Conservation (phyloP, 2,113 vertebrate genomes). For the Carollia perspicillata region DNA sequence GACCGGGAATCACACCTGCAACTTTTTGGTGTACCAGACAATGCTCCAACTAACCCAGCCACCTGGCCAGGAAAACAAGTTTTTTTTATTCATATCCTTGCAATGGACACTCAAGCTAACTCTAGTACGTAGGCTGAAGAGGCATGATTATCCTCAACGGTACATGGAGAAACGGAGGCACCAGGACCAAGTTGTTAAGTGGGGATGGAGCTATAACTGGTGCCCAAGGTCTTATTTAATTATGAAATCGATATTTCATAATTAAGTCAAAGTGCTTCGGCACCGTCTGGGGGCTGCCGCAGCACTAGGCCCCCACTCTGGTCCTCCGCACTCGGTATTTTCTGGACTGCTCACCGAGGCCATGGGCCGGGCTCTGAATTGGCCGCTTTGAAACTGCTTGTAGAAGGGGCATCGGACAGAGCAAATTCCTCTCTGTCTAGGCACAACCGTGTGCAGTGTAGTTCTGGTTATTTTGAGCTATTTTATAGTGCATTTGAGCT, state of each 20-base stretch:
- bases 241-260: neutral
- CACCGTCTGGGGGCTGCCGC: neutral
- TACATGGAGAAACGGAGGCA: neutral
- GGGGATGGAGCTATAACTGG: neutral
- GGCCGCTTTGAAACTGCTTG: neutral
- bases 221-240: neutral
- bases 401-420: neutral
- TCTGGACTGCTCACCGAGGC: neutral
- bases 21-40: too few species aligned
- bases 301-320: neutral
- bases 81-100: neutral
- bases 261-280: neutral
- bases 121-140: neutral
- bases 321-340: neutral
- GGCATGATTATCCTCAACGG: neutral
- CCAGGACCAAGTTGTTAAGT: neutral
- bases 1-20: too few species aligned
- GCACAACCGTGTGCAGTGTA: constrained; percentile 13
- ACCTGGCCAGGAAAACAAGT: too few species aligned
- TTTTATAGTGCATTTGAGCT: constrained; percentile 55
- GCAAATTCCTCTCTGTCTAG: neutral
- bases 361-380: neutral
- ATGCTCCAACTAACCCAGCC: too few species aligned
- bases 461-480: constrained; percentile 44
- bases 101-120: neutral